These are phyloP conservation scores for Chiroxiphia lanceolata DNA, from an alignment of 2,797 vertebrate species.

Conservation along the genomic window DNA sequence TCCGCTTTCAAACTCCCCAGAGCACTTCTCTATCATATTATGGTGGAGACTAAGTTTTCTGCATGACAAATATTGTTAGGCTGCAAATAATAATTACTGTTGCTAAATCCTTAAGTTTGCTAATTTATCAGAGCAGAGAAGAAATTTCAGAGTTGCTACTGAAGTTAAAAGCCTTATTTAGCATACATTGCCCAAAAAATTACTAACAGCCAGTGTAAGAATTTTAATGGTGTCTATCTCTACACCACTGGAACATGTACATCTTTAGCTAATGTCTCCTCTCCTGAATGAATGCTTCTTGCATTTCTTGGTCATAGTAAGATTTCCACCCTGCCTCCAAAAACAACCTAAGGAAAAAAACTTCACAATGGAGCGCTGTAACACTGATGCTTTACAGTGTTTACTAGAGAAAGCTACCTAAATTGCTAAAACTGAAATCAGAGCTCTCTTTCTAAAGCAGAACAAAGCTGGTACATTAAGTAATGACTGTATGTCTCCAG, in stretches of 20 bases:
- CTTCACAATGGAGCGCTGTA: not conserved
- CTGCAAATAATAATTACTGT: not conserved
- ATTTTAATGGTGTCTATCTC: not conserved
- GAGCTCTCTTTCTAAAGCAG: not conserved
- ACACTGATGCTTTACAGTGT: not conserved
- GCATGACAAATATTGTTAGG: not conserved
- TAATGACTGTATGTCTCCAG: not conserved
- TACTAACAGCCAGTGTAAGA: not conserved
- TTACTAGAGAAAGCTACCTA: not conserved
- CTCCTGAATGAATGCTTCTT: not conserved
- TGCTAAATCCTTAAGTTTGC: not conserved
- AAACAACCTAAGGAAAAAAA: not conserved
- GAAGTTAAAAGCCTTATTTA: not conserved
- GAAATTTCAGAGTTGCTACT: not conserved
- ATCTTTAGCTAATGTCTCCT: not conserved
- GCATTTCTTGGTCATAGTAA: not conserved
- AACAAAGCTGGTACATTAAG: not conserved
- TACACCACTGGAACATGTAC: not conserved
- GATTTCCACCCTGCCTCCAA: not conserved
- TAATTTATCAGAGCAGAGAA: not conserved
- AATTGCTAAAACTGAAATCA: not conserved
- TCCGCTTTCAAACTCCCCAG: not conserved
- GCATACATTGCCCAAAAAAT: not conserved
- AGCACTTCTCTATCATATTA: not conserved
- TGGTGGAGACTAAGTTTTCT: not conserved